A percentile compares a stretch with the other conserved stretches of the same genome.
Evolutionary conservation across 2,113 vertebrate genomes (phyloP).

Genomic region (Aplodontia rufa): DNA sequence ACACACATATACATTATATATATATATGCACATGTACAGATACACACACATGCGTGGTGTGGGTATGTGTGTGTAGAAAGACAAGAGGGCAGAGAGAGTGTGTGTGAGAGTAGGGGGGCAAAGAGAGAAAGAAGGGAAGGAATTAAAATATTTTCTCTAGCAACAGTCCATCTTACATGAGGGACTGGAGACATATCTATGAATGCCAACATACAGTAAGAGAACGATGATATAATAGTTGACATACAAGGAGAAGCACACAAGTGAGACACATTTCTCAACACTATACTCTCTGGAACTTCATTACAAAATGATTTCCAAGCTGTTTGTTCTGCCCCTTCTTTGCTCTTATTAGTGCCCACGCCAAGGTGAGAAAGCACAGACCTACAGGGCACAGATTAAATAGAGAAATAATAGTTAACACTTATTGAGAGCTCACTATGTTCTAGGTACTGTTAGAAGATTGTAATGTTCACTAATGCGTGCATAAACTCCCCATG

Average conservation of each 20-base stretch:
- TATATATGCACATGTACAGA: background rate
- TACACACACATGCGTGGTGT: background rate
- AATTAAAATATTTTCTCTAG: constrained; percentile 2
- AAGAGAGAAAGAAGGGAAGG: background rate
- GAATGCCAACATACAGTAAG: background rate
- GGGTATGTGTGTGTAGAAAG: background rate
- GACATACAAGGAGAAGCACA: background rate
- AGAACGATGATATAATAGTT: background rate
- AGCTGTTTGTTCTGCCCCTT: background rate
- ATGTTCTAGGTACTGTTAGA: background rate
- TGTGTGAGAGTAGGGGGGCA: background rate
- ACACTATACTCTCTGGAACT: background rate
- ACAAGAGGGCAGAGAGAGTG: background rate
- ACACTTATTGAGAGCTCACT: background rate
- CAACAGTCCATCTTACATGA: background rate
- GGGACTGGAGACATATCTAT: background rate
- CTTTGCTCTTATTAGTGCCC: background rate
- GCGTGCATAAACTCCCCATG: background rate
- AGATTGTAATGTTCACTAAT: background rate
- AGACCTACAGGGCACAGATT: background rate
- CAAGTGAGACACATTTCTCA: background rate
- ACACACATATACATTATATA: background rate
- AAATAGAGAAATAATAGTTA: background rate
- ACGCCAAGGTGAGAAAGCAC: background rate
- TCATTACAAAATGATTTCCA: background rate